Percentiles rank a stretch among this genome's conserved stretches.
Evolutionary conservation across 2,113 vertebrate species (phyloP).

Genomic region (Struthio camelus): DNA sequence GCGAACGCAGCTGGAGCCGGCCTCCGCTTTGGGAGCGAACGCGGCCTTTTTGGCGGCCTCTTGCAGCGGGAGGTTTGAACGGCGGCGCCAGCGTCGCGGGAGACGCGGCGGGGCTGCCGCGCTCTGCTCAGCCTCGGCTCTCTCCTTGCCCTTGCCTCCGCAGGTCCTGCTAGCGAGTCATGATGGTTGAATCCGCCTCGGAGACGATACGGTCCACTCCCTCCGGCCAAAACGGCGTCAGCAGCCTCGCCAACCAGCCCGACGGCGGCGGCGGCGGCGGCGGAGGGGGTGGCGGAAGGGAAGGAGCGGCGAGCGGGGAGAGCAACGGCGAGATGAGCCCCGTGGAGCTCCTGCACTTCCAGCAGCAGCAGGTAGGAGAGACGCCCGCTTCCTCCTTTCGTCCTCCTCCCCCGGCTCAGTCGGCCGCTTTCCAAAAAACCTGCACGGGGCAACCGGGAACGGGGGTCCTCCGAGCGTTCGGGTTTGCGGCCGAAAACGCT

Average conservation of each 20-base stretch:
- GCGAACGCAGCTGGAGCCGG: background rate
- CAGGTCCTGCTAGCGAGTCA: constrained; percentile 90
- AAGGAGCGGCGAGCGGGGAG: constrained; percentile 85
- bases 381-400: background rate
- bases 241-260: constrained; percentile 92
- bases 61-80: background rate
- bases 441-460: accelerated
- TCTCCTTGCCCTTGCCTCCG: background rate
- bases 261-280: constrained; percentile 78
- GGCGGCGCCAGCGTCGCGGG: too few species aligned
- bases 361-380: constrained; percentile 94
- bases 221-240: constrained; percentile 94
- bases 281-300: constrained; percentile 38
- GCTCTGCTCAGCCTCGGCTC: background rate
- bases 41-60: too few species aligned
- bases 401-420: background rate
- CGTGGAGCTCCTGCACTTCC: constrained; percentile 95
- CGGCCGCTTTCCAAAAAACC: background rate
- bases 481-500: accelerated
- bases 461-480: accelerated
- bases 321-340: constrained; percentile 95
- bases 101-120: background rate
- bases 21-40: too few species aligned
- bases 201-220: constrained; percentile 98
- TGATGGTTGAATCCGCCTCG: constrained; percentile 99